phyloP scores from a whole-genome alignment of 2,888 invertebrate genomes.

The Ceriagrion tenellum region DNA sequence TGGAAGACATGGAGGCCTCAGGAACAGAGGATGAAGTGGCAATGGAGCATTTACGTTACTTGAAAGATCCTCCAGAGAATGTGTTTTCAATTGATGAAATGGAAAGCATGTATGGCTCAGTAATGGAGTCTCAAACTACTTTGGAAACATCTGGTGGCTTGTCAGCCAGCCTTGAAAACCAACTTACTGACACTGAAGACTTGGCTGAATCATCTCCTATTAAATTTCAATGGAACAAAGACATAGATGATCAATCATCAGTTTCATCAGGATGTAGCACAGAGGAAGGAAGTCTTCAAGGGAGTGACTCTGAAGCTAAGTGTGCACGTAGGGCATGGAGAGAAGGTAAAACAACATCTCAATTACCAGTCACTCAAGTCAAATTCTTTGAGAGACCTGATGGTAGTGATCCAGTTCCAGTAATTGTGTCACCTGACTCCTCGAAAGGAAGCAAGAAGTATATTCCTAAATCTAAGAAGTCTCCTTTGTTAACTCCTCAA shows the following conservation, averaged over 20 bases:
- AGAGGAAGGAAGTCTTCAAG: constrained; percentile 73
- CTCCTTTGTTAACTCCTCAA: background rate
- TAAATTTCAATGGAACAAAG: constrained; percentile 1
- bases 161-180: constrained; percentile 5
- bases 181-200: constrained; percentile 43
- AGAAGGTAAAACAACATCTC: background rate
- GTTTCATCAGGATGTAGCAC: constrained; percentile 75
- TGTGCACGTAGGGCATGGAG: constrained; percentile 51
- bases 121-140: constrained; percentile 55
- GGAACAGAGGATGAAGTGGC: constrained; percentile 69
- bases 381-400: constrained; percentile 63
- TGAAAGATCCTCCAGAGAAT: constrained; percentile 69
- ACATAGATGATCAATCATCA: constrained; percentile 30
- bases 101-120: constrained; percentile 54
- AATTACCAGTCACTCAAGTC: background rate
- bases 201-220: constrained; percentile 11
- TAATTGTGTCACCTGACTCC: constrained; percentile 34
- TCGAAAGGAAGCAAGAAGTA: background rate
- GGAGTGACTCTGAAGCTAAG: constrained; percentile 68
- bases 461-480: background rate
- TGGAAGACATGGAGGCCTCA: constrained; percentile 64
- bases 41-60: background rate
- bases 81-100: constrained; percentile 50
- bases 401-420: constrained; percentile 52
- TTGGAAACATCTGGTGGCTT: constrained; percentile 60